Evolutionary conservation across 2,888 invertebrate genomes (phyloP), one percentile per base, ranked within the genome.

Genomic region (Nebria brevicollis): DNA sequence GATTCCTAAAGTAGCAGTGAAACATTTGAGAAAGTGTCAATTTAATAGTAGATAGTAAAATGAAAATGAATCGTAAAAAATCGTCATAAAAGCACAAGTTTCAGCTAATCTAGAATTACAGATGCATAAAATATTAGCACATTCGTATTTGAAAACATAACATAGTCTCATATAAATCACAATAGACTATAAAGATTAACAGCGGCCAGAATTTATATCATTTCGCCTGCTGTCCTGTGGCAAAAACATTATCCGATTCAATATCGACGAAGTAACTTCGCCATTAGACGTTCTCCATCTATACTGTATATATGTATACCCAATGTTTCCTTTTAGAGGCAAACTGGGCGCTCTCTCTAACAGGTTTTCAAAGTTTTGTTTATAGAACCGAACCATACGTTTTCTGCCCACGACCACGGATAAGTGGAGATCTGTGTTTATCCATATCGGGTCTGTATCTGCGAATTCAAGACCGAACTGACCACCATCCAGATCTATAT

Each of bases 341-440:
- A 20, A 70, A 70, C 64, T 72, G 64, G 25, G 72, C 26, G 54
- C 54, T 54, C 54, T 72, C 77, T 72, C 77, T 77, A 77, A 77
- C 77, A 77, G 77, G 77, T 77, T 77, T 77, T 77, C 77, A 77
- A 77, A 77, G 77, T 77, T 77, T 77, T 72, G 77, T 77, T 77
- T 77, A 77, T 77, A 72, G 72, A 72, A 64, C 64, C 70, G 20
- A 54, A 41, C 26, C 73, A 42, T 41, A 41, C 73, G 70, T 70
- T 70, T 13, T 15, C 77, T 77, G 72, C 72, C 77, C 77, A 77
- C 77, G 43, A 70, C n/a, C 42, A 43, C 43, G 73, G 42, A 82
- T 83, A 84, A 84, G 84, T 83, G 82, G 83, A 84, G 81, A 84
- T 83, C 83, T 84, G 82, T 84, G 84, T 84, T 83, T 82, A 83